A percentile compares a stretch with the other conserved stretches of the same genome.
phyloP scores from a whole-genome alignment of 2,888 invertebrate species.

The Megalurothrips usitatus region DNA sequence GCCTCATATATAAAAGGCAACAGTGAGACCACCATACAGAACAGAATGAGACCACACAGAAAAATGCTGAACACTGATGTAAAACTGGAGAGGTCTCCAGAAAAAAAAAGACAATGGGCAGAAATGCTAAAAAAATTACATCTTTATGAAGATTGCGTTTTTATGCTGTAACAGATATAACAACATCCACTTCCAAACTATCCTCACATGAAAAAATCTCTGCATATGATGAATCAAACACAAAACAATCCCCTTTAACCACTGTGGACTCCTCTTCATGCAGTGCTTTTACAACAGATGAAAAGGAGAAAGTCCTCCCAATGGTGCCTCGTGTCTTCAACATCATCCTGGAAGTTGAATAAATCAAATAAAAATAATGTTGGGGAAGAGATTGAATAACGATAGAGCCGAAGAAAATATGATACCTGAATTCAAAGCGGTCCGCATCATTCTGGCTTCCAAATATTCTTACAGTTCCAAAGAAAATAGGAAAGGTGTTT shows the following conservation, averaged over 20 bases:
- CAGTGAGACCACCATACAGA: not conserved
- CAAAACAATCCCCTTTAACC: not conserved
- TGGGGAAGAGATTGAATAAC: not conserved
- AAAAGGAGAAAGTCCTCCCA: not conserved
- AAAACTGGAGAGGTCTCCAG: not conserved
- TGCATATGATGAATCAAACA: not conserved
- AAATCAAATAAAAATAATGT: not conserved
- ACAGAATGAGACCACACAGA: not conserved
- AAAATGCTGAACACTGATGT: not conserved
- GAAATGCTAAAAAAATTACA: not conserved
- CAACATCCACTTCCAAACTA: not conserved
- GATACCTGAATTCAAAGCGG: constrained; percentile 7
- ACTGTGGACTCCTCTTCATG: not conserved
- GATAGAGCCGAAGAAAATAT: no score
- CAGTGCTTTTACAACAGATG: not conserved
- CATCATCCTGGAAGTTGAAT: not conserved
- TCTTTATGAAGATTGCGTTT: not conserved
- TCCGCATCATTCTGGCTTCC: not conserved
- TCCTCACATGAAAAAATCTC: not conserved
- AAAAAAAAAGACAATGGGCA: not conserved
- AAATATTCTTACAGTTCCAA: not conserved
- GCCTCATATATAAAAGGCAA: not conserved
- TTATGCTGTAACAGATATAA: not conserved
- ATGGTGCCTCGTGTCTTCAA: not conserved
- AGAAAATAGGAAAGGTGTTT: not conserved